Percentiles rank a stretch among this genome's conserved stretches.
phyloP scores from a whole-genome alignment of 92 coral and sea anemone species.

The Actinostola sp. region DNA sequence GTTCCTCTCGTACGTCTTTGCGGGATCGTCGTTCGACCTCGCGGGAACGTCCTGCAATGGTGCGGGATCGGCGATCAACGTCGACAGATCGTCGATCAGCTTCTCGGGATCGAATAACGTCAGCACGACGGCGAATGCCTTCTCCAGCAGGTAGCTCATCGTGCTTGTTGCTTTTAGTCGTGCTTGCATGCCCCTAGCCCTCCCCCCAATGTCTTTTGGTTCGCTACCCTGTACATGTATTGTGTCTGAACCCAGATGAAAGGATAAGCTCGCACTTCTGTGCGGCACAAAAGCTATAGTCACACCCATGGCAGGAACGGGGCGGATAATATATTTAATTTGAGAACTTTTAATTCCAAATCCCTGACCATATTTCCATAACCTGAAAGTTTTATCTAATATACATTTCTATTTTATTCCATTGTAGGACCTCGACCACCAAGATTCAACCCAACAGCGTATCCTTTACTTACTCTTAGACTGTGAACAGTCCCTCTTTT shows the following conservation, averaged over 20 bases:
- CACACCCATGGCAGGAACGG: no score
- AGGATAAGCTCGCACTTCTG: no score
- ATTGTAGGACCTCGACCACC: constrained; percentile 69
- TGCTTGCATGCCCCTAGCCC: no score
- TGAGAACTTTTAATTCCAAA: no score
- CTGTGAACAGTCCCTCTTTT: no score
- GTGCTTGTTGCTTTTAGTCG: no score
- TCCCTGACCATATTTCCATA: no score
- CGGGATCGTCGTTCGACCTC: constrained; percentile 76
- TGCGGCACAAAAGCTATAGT: no score
- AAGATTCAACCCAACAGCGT: constrained; percentile 98
- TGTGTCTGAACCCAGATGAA: no score
- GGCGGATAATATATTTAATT: no score
- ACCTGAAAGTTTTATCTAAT: not conserved
- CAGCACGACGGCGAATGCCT: constrained; percentile 79
- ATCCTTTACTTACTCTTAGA: constrained; percentile 62
- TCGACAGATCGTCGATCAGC: constrained; percentile 86
- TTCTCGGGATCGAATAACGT: constrained; percentile 66
- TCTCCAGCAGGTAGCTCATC: constrained; percentile 80
- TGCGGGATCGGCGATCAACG: constrained; percentile 82
- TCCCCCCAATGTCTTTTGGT: no score
- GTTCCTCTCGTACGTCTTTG: constrained; percentile 70
- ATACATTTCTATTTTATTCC: not conserved
- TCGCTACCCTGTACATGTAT: no score
- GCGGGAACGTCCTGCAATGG: constrained; percentile 71